These are phyloP conservation scores for Junonia oenone DNA, from an alignment of 2,888 invertebrate genomes.

Conservation along the genomic window DNA sequence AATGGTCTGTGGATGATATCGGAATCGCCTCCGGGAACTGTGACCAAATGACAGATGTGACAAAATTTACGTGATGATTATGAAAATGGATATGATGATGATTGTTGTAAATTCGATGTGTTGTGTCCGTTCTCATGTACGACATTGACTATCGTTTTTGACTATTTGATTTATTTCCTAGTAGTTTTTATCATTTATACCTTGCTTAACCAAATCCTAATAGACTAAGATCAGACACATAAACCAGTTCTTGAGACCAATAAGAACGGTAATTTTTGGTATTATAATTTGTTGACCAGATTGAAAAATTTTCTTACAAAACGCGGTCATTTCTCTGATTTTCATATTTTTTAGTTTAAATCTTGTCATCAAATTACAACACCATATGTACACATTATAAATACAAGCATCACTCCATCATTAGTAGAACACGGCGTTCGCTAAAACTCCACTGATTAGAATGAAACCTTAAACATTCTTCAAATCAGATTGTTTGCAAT, in stretches of 20 bases:
- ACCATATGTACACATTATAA: slow-evolving; percentile 5
- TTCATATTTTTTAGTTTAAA: not conserved
- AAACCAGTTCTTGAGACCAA: slow-evolving; percentile 17
- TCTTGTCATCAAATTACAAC: slow-evolving; percentile 13
- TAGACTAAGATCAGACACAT: slow-evolving; percentile 20
- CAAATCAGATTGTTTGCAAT: slow-evolving; percentile 18
- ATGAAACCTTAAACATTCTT: slow-evolving; percentile 14
- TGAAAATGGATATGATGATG: slow-evolving; percentile 39
- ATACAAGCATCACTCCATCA: slow-evolving; percentile 24
- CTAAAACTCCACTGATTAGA: slow-evolving; percentile 21
- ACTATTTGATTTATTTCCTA: slow-evolving; percentile 11
- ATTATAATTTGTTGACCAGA: slow-evolving; percentile 12
- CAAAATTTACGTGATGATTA: slow-evolving; percentile 24
- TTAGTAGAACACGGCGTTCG: slow-evolving; percentile 18
- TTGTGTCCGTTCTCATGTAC: slow-evolving; percentile 57
- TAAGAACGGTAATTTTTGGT: slow-evolving; percentile 3
- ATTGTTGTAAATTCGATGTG: slow-evolving; percentile 60
- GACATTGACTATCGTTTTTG: slow-evolving; percentile 33
- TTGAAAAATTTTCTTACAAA: not conserved
- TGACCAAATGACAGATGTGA: slow-evolving; percentile 20
- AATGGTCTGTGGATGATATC: slow-evolving; percentile 38
- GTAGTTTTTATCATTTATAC: slow-evolving; percentile 5
- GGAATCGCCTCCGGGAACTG: slow-evolving; percentile 21
- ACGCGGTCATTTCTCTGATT: not conserved
- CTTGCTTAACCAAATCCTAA: slow-evolving; percentile 15